Evolutionary conservation across 1,140 invertebrate species (phyloP), one percentile per base, ranked within the genome.

Genomic region (Brachionus manjavacas): DNA sequence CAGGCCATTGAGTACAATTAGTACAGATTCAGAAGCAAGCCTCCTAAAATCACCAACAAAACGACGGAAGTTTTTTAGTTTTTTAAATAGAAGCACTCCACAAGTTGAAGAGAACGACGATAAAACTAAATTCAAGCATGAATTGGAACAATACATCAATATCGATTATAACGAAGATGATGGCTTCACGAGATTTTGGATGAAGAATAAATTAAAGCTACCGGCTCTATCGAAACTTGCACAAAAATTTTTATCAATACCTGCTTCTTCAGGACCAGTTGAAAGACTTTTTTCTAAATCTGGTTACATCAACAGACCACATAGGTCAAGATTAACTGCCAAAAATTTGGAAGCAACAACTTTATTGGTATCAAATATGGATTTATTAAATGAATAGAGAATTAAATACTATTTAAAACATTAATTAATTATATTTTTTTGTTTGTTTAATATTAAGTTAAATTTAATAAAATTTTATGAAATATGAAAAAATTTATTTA

Each of bases 281-380:
- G 28, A 28, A 28, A 28, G 28, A 28, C 28, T 28, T 28, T 28
- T 28, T 28, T 28, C 3, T 28, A 2, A 28, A 28, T 2, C 28
- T 28, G 28, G 28, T 28, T 28, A 28, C 28, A 28, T 28, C 3
- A 28, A 28, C 28, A 28, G 28, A 28, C 28, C 28, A 28, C 28
- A 28, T 28, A 28, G 3, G 28, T 28, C 28, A 28, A 28, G 28
- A 28, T 46, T 14, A 46, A 46, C 8, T 46, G 43, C 43, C 43
- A 46, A 46, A 46, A 46, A 46, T 46, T 46, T 46, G 1, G 8
- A 11, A 46, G 43, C 1, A 46, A 46, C 8, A 46, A 46, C 2
- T 80, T 85, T 20, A 66, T 85, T 4, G 84, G 85, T 76, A 86
- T 88, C 16, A 78, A 86, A 78, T 88, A 89, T 89, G 85, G 85